Percentiles rank a stretch among this genome's conserved stretches.
Evolutionary conservation across 2,888 invertebrate genomes (phyloP).

Genomic region (Acheta domesticus): DNA sequence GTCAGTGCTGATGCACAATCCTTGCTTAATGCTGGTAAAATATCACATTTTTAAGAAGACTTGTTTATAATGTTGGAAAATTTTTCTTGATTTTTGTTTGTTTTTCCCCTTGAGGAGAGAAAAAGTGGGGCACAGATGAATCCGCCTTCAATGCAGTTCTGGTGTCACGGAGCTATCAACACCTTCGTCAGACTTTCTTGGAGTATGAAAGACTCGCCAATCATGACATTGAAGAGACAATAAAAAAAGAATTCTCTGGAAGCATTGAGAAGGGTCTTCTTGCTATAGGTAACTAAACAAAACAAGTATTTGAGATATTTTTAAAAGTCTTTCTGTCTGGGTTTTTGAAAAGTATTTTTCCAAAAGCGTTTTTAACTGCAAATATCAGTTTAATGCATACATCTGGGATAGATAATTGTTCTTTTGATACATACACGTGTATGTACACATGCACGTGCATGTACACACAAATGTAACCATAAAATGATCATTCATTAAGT

Average conservation of each 20-base stretch:
- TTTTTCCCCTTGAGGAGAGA: conserved; percentile 47
- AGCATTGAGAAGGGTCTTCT: conserved; percentile 80
- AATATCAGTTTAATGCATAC: too few relatives aligned
- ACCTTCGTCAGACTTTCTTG: conserved; percentile 76
- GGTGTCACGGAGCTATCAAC: conserved; percentile 83
- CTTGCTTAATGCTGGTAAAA: conserved; percentile 64
- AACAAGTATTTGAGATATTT: too few relatives aligned
- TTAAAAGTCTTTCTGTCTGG: too few relatives aligned
- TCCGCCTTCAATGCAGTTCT: conserved; percentile 82
- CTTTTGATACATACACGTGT: too few relatives aligned
- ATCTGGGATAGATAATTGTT: too few relatives aligned
- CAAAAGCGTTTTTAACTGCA: too few relatives aligned
- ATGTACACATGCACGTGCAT: too few relatives aligned
- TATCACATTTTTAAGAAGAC: not conserved
- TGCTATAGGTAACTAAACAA: conserved; percentile 65
- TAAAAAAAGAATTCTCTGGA: conserved; percentile 86
- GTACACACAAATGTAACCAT: too few relatives aligned
- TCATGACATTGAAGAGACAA: conserved; percentile 78
- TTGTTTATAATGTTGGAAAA: not conserved
- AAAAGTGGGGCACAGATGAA: conserved; percentile 88
- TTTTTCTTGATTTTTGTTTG: not conserved
- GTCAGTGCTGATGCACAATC: conserved; percentile 81
- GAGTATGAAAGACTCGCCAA: conserved; percentile 80
- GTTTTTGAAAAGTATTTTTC: too few relatives aligned
- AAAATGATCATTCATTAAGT: too few relatives aligned